These are phyloP conservation scores for Platyura marginata DNA, from an alignment of 1,140 invertebrate genomes.

Conservation along the genomic window DNA sequence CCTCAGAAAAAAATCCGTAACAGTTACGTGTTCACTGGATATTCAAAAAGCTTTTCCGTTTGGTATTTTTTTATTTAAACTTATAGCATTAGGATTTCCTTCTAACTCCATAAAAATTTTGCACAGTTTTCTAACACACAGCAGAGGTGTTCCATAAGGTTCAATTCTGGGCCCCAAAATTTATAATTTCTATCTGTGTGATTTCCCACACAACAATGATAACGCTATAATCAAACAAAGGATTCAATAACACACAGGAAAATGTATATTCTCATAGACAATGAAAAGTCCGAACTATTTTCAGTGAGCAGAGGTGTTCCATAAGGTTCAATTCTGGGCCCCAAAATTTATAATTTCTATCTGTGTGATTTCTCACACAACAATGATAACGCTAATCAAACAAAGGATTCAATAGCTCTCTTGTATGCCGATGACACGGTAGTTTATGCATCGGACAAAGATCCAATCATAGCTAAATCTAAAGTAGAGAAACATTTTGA, in stretches of 20 bases:
- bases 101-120: constrained; percentile 8
- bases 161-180: too few species aligned
- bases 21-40: constrained; percentile 6
- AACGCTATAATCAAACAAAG: too few species aligned
- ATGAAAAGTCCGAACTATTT: constrained; percentile 5
- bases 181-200: too few species aligned
- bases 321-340: constrained; percentile 13
- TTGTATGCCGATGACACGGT: constrained; percentile 15
- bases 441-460: constrained; percentile 4
- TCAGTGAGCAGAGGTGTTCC: constrained; percentile 10
- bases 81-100: constrained; percentile 3
- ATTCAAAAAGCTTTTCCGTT: constrained; percentile 12
- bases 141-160: too few species aligned
- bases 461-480: constrained; percentile 1
- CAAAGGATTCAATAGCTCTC: constrained; percentile 1
- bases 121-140: constrained; percentile 5
- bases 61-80: constrained; percentile 11
- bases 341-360: constrained; percentile 10
- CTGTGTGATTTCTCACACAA: constrained; percentile 9
- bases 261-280: constrained; percentile 7
- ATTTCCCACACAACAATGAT: too few species aligned
- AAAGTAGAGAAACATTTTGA: not conserved
- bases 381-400: too few species aligned
- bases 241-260: too few species aligned
- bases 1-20: too few species aligned